Evolutionary conservation across 2,113 vertebrate genomes (phyloP).

Genomic region (Misgurnus anguillicaudatus): DNA sequence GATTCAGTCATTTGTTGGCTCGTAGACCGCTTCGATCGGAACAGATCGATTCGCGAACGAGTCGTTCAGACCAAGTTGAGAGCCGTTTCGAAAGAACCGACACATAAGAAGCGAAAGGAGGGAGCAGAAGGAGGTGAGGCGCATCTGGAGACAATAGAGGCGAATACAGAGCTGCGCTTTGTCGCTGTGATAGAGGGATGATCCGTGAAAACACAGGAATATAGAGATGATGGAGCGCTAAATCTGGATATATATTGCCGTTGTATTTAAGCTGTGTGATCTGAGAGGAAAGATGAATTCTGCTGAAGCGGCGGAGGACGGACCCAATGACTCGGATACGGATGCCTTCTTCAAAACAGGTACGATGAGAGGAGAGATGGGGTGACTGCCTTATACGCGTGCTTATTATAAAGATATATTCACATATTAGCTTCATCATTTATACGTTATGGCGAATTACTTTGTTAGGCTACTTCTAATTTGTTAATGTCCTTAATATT

Average conservation of each 20-base stretch:
- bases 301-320: slow-evolving; percentile 83
- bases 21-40: neutral
- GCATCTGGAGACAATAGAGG: slow-evolving; percentile 65
- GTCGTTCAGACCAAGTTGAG: neutral
- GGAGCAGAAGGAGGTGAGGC: slow-evolving; percentile 41
- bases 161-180: slow-evolving; percentile 52
- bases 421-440: neutral
- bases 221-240: slow-evolving; percentile 53
- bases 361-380: slow-evolving; percentile 58
- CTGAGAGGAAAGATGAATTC: slow-evolving; percentile 77
- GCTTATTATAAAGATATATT: neutral
- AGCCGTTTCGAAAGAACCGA: neutral
- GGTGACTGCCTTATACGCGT: neutral
- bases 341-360: slow-evolving; percentile 89
- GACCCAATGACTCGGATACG: slow-evolving; percentile 83
- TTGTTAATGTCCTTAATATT: no score
- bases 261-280: slow-evolving; percentile 40
- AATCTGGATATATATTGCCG: slow-evolving; percentile 57
- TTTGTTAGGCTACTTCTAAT: no score
- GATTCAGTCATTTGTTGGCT: no score
- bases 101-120: neutral
- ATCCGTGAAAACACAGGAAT: slow-evolving; percentile 47
- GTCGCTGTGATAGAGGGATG: slow-evolving; percentile 39
- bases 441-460: no score
- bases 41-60: neutral